Evolutionary conservation across 2,797 vertebrate genomes (phyloP), one percentile per base, ranked within the genome.

Genomic region (Urosaurus nigricauda): DNA sequence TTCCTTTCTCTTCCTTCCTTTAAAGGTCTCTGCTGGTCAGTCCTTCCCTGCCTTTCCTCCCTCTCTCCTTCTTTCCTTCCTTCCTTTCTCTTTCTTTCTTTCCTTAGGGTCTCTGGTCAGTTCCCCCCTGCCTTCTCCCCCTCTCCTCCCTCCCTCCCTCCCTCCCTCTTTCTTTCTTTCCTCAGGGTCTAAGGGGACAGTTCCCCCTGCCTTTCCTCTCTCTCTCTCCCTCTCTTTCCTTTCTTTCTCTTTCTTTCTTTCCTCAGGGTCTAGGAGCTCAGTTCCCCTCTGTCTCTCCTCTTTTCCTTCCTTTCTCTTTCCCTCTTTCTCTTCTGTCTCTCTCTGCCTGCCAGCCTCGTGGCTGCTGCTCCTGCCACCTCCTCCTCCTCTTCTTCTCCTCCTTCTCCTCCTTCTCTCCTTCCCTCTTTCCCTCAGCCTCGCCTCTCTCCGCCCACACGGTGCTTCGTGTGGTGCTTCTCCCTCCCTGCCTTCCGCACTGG

Each of bases 361-460:
- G 16, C 65, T 35, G 82, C 16, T 51, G 6, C 47, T 51, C 6
- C 47, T 9, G 8, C 47, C 47, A 7, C 47, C 47, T 51, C 47
- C 47, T 51, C 47, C 29, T 37, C 75, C 17, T 32, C 86, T 8
- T 35, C 86, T 32, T 43, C 47, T 51, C 6, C 47, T 51, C 47
- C 29, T 37, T 63, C 17, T 32, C 79, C 14, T 35, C 86, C 29
- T 43, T 53, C 12, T 63, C 87, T 79, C 26, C 65, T 29, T 73
- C 88, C 12, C 11, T 32, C 29, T 85, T 51, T 79, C 53, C 68
- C 78, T 75, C 84, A 89, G 84, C 74, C 87, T 89, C 93, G 47
- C 90, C 88, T 89, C 93, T 94, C 91, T 88, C 94, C 94, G 92
- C 95, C 92, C 95, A 94, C 94, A 88, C 92, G 75, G 92, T n/a